Evolutionary conservation across 30 jellyfish, hydroid and myxozoan species (phyloP), one percentile per base, ranked within the genome.

Genomic region (Hydra vulgaris): DNA sequence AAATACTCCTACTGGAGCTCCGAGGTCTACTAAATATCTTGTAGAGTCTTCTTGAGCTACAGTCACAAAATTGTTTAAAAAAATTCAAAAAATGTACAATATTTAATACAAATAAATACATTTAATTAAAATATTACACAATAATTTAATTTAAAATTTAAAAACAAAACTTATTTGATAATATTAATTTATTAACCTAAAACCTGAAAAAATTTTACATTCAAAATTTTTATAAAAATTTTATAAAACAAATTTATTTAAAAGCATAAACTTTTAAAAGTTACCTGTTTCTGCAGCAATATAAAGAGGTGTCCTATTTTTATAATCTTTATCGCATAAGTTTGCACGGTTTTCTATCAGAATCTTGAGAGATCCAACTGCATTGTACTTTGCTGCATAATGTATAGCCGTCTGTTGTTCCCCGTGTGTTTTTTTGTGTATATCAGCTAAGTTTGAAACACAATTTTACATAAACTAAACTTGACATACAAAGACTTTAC

Each of bases 381-480:
- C 96, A 71, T 91, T 91, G 84, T 87, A 91, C 67, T 91, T 91
- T 0, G 98, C 98, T 8, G 98, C 98, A 72, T 91, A 91, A 80
- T 91, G 98, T 52, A 91, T 81, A 1, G 98, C 95, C 17, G 95
- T 70, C 74, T 91, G 98, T 67, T 78, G 71, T 73, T 91, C 98
- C 18, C 96, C 98, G 23, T 24, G 17, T 61, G 96, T 82, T 54
- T 86, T 86, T 70, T 95, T 95, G 61, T 86, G 74, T 68, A 83
- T 74, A 71, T 91, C 83, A n/a, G 98, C 98, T 91, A 80, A 21
- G 74, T 70, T 3, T 56, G 15, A 74, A 79, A 68, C 22, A 74
- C 1, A 71, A 12, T 15, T 0, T 71, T 0, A 17, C 27, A 12
- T 53, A 23, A 12, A 71, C 5, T 1, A 1, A 21, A 23, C 76